Base-by-base conservation (phyloP, 2,888 invertebrate species). In the Bembecia ichneumoniformis region DNA sequence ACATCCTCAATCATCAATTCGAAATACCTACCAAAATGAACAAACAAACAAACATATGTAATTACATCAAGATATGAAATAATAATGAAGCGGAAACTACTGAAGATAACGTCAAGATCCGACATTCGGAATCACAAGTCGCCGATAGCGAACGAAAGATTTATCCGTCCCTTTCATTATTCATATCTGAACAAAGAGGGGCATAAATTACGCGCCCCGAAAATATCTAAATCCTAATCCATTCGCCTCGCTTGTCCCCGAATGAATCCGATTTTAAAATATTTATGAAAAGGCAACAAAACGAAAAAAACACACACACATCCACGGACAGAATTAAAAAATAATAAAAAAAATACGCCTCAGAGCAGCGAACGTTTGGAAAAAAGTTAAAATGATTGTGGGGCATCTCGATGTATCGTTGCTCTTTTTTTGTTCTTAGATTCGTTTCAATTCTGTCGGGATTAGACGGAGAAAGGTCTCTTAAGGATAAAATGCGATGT, bases 141-240 rank as follows among this genome's bases (percentile, higher is more conserved):
- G 63, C 64, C 70, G 74, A 72, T 71, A 69, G 66, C 67, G 55
- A 52, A 56, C 59, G 55, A 57, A 58, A 72, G 69, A 75, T 76
- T 69, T 71, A 78, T 75, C 75, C 72, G 67, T 63, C 68, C 66
- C 71, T 64, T 73, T 74, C 79, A 77, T 82, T 82, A 83, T 82
- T 86, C 86, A 84, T 86, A 84, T 80, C 80, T 75, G 78, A 74
- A 83, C 80, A 82, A 81, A 81, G 83, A 78, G 73, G 70, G 67
- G 77, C 79, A 86, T 84, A 86, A 82, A 84, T 84, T 82, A 86
- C 76, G 71, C 74, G 80, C 58, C 72, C 81, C 81, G 73, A 84
- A 83, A 83, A 84, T 84, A 84, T 83, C 83, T 82, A 84, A 84
- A 79, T 81, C 80, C 82, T 84, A 84, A 87, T 84, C 83, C 84